These are phyloP conservation scores for Pseudoatta argentina DNA, from an alignment of 1,140 invertebrate genomes.

Conservation along the genomic window DNA sequence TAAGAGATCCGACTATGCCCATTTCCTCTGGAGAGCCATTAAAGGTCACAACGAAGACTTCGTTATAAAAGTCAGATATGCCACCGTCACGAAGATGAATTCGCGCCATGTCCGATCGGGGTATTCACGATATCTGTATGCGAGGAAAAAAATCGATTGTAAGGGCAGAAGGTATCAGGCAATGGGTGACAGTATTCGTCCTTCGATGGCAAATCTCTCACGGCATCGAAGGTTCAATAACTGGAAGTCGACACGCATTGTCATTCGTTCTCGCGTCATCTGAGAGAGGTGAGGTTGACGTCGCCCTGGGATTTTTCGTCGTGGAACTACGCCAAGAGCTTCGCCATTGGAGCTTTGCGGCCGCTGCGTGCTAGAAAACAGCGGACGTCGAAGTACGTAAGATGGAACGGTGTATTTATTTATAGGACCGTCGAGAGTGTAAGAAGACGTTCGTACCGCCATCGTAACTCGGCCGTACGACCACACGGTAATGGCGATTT, in stretches of 20 bases:
- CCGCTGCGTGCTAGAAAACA: conserved; percentile 20
- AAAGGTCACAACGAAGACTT: conserved; percentile 8
- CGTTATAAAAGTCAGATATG: background rate
- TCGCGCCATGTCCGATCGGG: background rate
- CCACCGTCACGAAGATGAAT: conserved; percentile 7
- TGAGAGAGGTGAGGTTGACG: conserved; percentile 22
- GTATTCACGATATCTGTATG: background rate
- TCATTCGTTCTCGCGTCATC: conserved; percentile 42
- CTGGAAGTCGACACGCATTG: conserved; percentile 46
- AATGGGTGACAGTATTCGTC: conserved; percentile 17
- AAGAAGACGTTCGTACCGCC: conserved; percentile 60
- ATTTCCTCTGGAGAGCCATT: conserved; percentile 42
- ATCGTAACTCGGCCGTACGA: conserved; percentile 79
- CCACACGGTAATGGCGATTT: conserved; percentile 82
- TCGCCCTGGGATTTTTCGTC: conserved; percentile 63
- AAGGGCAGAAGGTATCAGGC: background rate
- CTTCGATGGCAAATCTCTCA: background rate
- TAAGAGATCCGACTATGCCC: conserved; percentile 1
- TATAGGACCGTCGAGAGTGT: conserved; percentile 68
- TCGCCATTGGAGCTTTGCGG: conserved; percentile 31
- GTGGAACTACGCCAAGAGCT: conserved; percentile 63
- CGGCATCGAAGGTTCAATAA: conserved; percentile 12
- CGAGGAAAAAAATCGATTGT: background rate
- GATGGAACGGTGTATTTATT: conserved; percentile 78
- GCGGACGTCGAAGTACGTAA: conserved; percentile 67